phyloP scores from a whole-genome alignment of 2,888 invertebrate species.

The Tryphoninae sp. region DNA sequence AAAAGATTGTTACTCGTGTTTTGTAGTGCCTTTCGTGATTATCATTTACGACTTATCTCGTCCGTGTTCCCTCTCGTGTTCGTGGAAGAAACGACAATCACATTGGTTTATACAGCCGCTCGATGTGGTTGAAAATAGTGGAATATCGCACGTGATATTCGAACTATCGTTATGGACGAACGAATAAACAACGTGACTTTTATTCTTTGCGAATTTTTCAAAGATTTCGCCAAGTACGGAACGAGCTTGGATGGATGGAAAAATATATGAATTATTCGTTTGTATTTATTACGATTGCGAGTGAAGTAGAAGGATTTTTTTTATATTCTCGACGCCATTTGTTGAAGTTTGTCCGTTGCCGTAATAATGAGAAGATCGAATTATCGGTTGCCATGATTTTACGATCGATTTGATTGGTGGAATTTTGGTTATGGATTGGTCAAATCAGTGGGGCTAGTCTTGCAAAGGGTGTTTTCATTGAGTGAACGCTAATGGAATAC shows the following conservation, averaged over 20 bases:
- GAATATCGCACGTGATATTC: too few relatives aligned
- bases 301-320: too few relatives aligned
- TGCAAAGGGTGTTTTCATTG: neutral
- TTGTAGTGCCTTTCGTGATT: constrained; percentile 1
- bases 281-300: too few relatives aligned
- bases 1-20: constrained; percentile 5
- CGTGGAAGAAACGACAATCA: neutral
- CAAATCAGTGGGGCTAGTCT: neutral
- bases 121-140: too few relatives aligned
- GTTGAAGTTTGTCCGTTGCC: neutral
- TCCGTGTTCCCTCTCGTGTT: constrained; percentile 16
- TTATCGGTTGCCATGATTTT: neutral
- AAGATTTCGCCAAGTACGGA: too few relatives aligned
- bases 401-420: neutral
- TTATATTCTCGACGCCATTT: too few relatives aligned
- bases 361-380: neutral
- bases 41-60: constrained; percentile 6
- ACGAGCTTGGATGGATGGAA: too few relatives aligned
- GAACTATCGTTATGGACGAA: too few relatives aligned
- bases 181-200: too few relatives aligned
- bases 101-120: neutral
- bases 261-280: too few relatives aligned
- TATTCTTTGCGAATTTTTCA: too few relatives aligned
- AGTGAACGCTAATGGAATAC: constrained; percentile 4
- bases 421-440: constrained; percentile 12